Base-by-base conservation (phyloP, 1,140 invertebrate species). In the Paraescarpia echinospica region DNA sequence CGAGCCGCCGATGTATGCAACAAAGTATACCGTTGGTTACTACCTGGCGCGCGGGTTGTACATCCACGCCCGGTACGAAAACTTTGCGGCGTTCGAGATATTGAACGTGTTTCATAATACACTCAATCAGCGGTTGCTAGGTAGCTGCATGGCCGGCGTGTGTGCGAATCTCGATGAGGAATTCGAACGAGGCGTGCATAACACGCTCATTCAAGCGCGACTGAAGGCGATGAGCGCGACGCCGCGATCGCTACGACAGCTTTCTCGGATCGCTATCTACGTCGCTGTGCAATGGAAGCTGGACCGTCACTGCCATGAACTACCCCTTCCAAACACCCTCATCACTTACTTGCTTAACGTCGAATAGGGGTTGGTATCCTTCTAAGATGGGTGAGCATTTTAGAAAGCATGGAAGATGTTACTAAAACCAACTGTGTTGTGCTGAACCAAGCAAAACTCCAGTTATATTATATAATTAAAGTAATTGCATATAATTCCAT, bases 1-100 rank as follows among this genome's bases (percentile, higher is more conserved):
- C 89, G 51, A 92, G 34, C 59, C 35, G 34, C 90, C 9, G 27
- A 33, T 31, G 31, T 89, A 35, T 34, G 51, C 33, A 41, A 33
- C 35, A 5, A 92, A 51, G 33, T 34, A 92, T 34, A 92, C 92
- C 2, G 91, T 93, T 12, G 88, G 92, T 35, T 93, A 93, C 90
- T 93, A 93, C 92, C 59, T 93, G 48, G 92, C 93, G 35, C 89
- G 93, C 6, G 93, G 93, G 8, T 35, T 93, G 12, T 93, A 93
- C 92, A 93, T 93, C 48, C 93, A 93, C 88, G 93, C 93, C n/a
- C 92, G 93, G 33, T 92, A 93, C 90, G 77, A 91, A 35, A 93
- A 93, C 91, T 41, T 89, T 34, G 34, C 93, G 18, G 93, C 93
- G 27, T 93, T 93, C 41, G 93, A 93, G 14, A 93, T 93, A 8